Evolutionary conservation across 2,888 invertebrate genomes (phyloP).

Genomic region (Watsonalla cultraria): DNA sequence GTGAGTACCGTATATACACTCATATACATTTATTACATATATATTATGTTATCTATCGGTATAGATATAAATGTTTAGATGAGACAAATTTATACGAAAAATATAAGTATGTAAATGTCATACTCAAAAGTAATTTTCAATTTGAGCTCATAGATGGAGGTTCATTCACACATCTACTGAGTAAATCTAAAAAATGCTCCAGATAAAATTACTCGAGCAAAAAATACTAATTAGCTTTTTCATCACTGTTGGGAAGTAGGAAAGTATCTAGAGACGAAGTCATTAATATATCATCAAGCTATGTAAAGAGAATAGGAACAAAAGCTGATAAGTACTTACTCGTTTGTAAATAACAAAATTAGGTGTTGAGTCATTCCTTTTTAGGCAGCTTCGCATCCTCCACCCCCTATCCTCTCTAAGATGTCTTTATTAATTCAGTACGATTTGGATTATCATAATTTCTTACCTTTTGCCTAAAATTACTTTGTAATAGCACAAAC

Average conservation of each 20-base stretch:
- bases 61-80: no score
- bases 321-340: constrained; percentile 11
- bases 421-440: constrained; percentile 36
- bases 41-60: no score
- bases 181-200: no score
- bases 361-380: constrained; percentile 9
- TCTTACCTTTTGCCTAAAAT: constrained; percentile 32
- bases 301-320: constrained; percentile 13
- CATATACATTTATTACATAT: no score
- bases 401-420: constrained; percentile 18
- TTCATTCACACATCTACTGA: no score
- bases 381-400: constrained; percentile 17
- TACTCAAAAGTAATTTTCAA: no score
- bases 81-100: no score
- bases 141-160: no score
- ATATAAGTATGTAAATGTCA: no score
- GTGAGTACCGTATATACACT: no score
- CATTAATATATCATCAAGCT: constrained; percentile 26
- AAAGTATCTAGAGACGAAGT: constrained; percentile 14
- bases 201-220: no score
- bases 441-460: constrained; percentile 38
- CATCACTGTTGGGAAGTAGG: neutral
- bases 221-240: neutral
- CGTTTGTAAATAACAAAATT: no score
- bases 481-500: constrained; percentile 33